These are phyloP conservation scores for Ecdyonurus torrentis DNA, from an alignment of 2,888 invertebrate species.

Conservation along the genomic window DNA sequence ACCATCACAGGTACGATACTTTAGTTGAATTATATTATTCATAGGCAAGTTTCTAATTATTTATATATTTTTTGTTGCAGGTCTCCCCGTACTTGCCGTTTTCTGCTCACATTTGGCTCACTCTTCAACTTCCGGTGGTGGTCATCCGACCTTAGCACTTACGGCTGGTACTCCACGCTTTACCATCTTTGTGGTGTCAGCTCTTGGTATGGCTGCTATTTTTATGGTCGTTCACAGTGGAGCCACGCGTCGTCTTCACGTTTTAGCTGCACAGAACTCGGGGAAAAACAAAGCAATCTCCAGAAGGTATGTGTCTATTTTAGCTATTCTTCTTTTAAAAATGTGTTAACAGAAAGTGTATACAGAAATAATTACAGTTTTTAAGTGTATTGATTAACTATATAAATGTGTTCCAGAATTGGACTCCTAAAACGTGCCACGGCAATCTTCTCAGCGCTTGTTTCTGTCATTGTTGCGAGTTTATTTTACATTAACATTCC, in stretches of 20 bases:
- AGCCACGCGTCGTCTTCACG: conserved; percentile 40
- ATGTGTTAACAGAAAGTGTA: no score
- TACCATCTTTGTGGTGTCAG: conserved; percentile 48
- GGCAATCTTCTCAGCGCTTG: conserved; percentile 38
- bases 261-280: background rate
- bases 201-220: conserved; percentile 45
- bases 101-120: conserved; percentile 49
- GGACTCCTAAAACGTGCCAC: conserved; percentile 42
- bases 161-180: conserved; percentile 39
- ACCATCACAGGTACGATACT: background rate
- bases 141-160: conserved; percentile 46
- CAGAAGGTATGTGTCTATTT: background rate
- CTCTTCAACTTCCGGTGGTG: conserved; percentile 35
- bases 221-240: conserved; percentile 50
- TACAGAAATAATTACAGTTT: no score
- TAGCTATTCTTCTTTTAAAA: no score
- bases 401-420: conserved; percentile 32
- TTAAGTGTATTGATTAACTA: background rate
- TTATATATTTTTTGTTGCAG: conserved; percentile 21
- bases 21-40: background rate
- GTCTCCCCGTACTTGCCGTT: conserved; percentile 47
- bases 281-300: background rate
- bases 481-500: conserved; percentile 44
- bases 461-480: conserved; percentile 41
- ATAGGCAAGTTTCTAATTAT: background rate